Evolutionary conservation across 2,888 invertebrate genomes (phyloP), one percentile per base, ranked within the genome.

Genomic region (Ormyrus pomaceus): DNA sequence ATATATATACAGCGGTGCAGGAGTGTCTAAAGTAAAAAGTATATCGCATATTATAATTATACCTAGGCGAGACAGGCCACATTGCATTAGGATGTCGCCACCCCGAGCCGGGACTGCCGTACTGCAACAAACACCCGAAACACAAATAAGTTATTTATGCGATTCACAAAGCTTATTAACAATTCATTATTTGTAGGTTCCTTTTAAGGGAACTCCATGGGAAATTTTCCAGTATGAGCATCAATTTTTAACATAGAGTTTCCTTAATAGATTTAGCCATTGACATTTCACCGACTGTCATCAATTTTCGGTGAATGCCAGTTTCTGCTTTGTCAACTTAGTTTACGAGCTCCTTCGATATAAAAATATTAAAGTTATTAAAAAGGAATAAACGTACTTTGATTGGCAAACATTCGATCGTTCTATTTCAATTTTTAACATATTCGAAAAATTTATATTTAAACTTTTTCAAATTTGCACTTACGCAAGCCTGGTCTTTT

Each of bases 51-150:
- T 80, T 73, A 70, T 77, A 73, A 75, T 80, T 82, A 80, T 79
- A 82, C 82, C 79, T 79, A 82, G 81, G 77, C 77, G 79, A 80
- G 77, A 80, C 75, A 80, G 82, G 79, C 80, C 79, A 80, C 80
- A 82, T 70, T 82, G 75, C 70, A 77, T 94, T 95, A 95, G 92
- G 94, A 94, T 93, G 94, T 94, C 93, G 93, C 94, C 94, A 95
- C 95, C 94, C 95, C 96, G 93, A 96, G 95, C 93, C 96, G 96
- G 93, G 95, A 95, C 93, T 95, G 95, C 94, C 96, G 96, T 96
- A 96, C 96, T 96, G 96, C 91, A 94, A 93, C 95, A 95, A 90
- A 89, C 86, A 88, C 87, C 87, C 87, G 85, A 87, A 87, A 76
- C 71, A 71, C 74, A 76, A 11, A 71, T 80, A 19, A 80, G 59